These are phyloP conservation scores for Oncopeltus fasciatus DNA, from an alignment of 1,140 invertebrate genomes.

Conservation along the genomic window DNA sequence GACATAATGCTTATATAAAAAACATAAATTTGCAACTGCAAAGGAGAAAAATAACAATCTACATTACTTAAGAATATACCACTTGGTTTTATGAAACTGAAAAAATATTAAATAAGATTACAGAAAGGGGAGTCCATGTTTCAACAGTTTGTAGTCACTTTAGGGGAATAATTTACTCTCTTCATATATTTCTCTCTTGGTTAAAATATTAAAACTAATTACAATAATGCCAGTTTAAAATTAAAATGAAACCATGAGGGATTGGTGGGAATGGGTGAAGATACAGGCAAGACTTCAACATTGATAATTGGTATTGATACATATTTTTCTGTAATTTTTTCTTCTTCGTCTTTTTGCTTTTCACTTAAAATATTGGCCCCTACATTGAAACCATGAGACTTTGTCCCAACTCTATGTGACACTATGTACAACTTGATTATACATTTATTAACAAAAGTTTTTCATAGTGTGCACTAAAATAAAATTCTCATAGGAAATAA, in stretches of 20 bases:
- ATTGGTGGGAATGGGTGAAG: too few species aligned
- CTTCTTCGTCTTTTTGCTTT: background rate
- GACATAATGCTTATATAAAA: too few species aligned
- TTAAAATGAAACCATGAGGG: too few species aligned
- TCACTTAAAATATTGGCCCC: slow-evolving; percentile 14
- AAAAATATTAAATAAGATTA: background rate
- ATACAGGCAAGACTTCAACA: too few species aligned
- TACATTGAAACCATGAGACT: slow-evolving; percentile 16
- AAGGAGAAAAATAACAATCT: too few species aligned
- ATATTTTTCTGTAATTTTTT: too few species aligned
- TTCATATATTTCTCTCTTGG: background rate
- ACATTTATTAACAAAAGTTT: background rate
- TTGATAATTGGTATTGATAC: too few species aligned
- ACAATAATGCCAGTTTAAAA: too few species aligned
- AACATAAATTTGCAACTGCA: too few species aligned
- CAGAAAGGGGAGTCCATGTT: background rate
- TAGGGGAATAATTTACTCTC: slow-evolving; percentile 1
- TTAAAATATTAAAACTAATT: too few species aligned
- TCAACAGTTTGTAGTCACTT: slow-evolving; percentile 6
- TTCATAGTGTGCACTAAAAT: slow-evolving; percentile 3
- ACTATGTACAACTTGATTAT: slow-evolving; percentile 9
- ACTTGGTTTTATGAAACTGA: background rate
- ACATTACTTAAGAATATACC: too few species aligned
- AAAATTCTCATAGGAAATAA: background rate
- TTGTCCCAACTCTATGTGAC: slow-evolving; percentile 9